These are phyloP conservation scores for Australoheros scitulus DNA, from an alignment of 2,113 vertebrate genomes.

Conservation along the genomic window DNA sequence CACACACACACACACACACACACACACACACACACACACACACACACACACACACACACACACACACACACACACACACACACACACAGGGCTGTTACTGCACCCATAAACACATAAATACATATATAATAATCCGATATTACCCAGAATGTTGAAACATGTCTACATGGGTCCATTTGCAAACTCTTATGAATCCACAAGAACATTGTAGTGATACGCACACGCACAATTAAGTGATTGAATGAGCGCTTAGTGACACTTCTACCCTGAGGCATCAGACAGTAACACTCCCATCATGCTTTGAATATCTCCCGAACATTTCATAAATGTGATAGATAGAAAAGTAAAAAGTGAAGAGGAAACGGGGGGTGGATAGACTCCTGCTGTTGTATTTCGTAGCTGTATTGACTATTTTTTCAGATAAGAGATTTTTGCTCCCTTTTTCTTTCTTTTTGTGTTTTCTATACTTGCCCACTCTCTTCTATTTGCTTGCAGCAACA, in stretches of 20 bases:
- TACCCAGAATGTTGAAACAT: not conserved
- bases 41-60: not conserved
- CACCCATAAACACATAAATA: not conserved
- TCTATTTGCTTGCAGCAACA: conserved; percentile 12
- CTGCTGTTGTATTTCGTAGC: conserved; percentile 23
- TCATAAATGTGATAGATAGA: conserved; percentile 43
- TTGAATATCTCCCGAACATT: conserved; percentile 45
- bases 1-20: not conserved
- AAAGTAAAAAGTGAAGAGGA: conserved; percentile 16
- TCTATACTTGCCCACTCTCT: not conserved
- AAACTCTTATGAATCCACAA: not conserved
- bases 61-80: not conserved
- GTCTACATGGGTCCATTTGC: not conserved
- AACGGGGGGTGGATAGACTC: not conserved
- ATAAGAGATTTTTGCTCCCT: not conserved
- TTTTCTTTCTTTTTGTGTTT: conserved; percentile 3
- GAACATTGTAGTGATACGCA: not conserved
- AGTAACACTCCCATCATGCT: conserved; percentile 40
- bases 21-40: not conserved
- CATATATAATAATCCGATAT: not conserved
- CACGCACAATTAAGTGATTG: conserved; percentile 18
- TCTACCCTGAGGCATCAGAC: conserved; percentile 39
- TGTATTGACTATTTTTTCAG: conserved; percentile 29
- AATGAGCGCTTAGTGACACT: conserved; percentile 29
- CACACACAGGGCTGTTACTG: not conserved